phyloP scores from a whole-genome alignment of 2,888 invertebrate genomes.

The Sphaerophoria rueppellii region DNA sequence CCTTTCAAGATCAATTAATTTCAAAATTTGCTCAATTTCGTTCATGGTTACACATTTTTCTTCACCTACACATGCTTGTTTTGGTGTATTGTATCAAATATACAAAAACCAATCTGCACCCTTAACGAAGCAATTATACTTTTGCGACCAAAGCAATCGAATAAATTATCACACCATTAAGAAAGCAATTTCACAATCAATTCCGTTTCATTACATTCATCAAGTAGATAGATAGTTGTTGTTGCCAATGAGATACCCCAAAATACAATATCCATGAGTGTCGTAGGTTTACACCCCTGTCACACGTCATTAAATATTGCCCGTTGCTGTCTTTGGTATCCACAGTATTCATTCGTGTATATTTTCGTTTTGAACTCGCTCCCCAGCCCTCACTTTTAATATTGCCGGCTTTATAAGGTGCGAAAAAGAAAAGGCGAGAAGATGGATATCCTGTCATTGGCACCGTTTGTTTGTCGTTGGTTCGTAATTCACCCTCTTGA shows the following conservation, averaged over 20 bases:
- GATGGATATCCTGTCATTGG: conserved; percentile 25
- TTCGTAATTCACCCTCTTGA: conserved; percentile 34
- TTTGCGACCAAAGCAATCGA: conserved; percentile 49
- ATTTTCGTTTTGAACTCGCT: not conserved
- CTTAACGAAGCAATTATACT: conserved; percentile 68
- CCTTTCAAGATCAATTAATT: too few relatives aligned
- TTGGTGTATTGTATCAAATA: not conserved
- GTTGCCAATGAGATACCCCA: conserved; percentile 36
- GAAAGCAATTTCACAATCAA: conserved; percentile 69
- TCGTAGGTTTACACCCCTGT: conserved; percentile 13
- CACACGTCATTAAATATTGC: conserved; percentile 51
- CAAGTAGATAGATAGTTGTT: conserved; percentile 28
- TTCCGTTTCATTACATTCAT: conserved; percentile 65
- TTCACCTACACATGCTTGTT: too few relatives aligned
- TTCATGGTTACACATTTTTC: too few relatives aligned
- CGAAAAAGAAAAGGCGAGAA: not conserved
- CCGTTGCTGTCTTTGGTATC: conserved; percentile 44
- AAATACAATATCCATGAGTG: conserved; percentile 7
- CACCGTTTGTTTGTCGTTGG: conserved; percentile 4
- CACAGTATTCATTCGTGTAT: conserved; percentile 3
- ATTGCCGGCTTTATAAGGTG: not conserved
- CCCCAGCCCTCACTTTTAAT: not conserved
- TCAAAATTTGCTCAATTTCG: too few relatives aligned
- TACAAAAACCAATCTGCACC: conserved; percentile 44
- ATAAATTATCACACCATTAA: conserved; percentile 72